Evolutionary conservation across 1,140 invertebrate species (phyloP), one percentile per base, ranked within the genome.

Genomic region (Varroa destructor): DNA sequence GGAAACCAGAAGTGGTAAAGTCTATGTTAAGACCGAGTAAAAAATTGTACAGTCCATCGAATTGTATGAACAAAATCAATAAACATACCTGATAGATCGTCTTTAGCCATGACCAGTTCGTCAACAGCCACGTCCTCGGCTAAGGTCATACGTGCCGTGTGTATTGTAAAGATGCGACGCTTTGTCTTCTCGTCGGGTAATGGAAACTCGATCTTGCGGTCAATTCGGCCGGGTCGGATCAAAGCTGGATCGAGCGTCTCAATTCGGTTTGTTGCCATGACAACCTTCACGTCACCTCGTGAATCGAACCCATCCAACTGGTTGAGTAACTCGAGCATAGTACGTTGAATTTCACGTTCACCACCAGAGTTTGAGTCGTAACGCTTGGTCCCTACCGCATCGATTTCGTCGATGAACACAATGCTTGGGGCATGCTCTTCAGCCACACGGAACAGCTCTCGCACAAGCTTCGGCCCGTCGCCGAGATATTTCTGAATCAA

Each of bases 401-500:
- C 97, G 77, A 99, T 99, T 86, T 99, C 97, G 85, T 99, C 97
- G 79, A 99, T 99, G 79, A 99, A 99, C 0, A 99, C 95, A 81
- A 99, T 99, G 0, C 94, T 97, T 6, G 97, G 96, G 0, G 96
- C 94, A 84, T 99, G 93, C 80, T 99, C 96, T 79, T 99, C 96
- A 37, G 97, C 96, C 6, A 99, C 95, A 77, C 95, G 83, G 81
- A 99, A 99, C 14, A 99, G 80, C 79, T 99, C 97, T 74, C 97
- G 83, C 3, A 99, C 96, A 56, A 99, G 83, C 82, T 99, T 99
- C 0, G 97, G 96, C 40, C 97, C 97, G 85, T 99, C 97, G 74
- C 96, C 96, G 78, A 99, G 84, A 84, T 97, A 98, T 82, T 99
- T 99, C 79, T 99, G 97, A 79, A 99, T 99, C 1, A 99, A 85